Evolutionary conservation across 2,888 invertebrate genomes (phyloP), one percentile per base, ranked within the genome.

Genomic region (Oligia latruncula): DNA sequence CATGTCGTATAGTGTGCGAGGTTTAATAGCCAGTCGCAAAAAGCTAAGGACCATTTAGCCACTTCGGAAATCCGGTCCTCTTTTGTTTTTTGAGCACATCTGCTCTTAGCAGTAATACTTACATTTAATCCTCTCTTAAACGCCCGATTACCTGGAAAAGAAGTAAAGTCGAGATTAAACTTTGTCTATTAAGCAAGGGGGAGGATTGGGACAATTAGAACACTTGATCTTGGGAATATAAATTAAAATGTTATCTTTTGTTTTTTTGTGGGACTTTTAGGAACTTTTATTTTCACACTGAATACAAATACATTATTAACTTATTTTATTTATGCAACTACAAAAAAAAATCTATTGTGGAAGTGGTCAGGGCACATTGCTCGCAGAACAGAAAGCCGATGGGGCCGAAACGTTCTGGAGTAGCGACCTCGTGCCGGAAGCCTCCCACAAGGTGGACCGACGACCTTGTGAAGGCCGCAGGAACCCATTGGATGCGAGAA

Each of bases 131-230:
- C 77, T 64, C 83, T 83, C 87, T 78, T 79, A 71, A 86, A 82
- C 83, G 80, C 81, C 78, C 75, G 75, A 81, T 74, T 81, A 90
- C 86, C 91, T 91, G 91, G 11, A 43, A 90, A 91, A 88, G 82
- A 85, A 89, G 66, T 68, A 70, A 78, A 81, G 71, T 73, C 72
- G 74, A 82, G 71, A 84, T 87, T 88, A 86, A 90, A 88, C 73
- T 80, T 82, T 60, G 80, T 78, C 81, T 83, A 81, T 79, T 84
- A 78, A 65, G 40, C 13, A n/a, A 68, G 5, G 13, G 72, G 60
- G 55, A n/a, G 58, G 43, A 5, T n/a, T 29, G 62, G 62, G n/a
- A 71, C 35, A 40, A 73, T 52, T 71, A 29, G 55, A 73, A 29
- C n/a, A 72, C 64, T 66, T 55, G 58, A 8, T 62, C 40, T 60